Evolutionary conservation across 2,888 invertebrate genomes (phyloP).

Genomic region (Tineola bisselliella): DNA sequence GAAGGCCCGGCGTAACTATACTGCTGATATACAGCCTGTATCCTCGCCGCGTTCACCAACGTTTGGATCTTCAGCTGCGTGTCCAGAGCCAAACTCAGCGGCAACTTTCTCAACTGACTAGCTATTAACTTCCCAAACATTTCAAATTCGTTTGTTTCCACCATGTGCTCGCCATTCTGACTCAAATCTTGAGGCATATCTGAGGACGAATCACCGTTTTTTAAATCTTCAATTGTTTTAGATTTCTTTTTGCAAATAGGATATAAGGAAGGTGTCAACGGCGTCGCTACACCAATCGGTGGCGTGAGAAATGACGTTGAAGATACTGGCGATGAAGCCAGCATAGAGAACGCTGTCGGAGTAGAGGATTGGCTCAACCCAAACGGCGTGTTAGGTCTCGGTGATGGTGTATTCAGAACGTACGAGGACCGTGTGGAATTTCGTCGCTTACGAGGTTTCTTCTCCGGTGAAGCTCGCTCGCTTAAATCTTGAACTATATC

Average conservation of each 20-base stretch:
- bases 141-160: constrained; percentile 55
- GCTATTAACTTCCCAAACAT: constrained; percentile 62
- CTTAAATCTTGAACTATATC: constrained; percentile 58
- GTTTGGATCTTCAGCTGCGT: constrained; percentile 60
- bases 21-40: constrained; percentile 60
- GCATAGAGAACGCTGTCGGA: constrained; percentile 43
- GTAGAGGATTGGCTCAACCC: constrained; percentile 38
- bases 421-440: constrained; percentile 58
- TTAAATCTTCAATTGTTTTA: constrained; percentile 32
- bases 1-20: constrained; percentile 60
- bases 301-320: constrained; percentile 48
- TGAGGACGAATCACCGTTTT: constrained; percentile 29
- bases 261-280: constrained; percentile 50
- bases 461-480: constrained; percentile 58
- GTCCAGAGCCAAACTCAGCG: constrained; percentile 53
- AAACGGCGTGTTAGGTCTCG: constrained; percentile 57
- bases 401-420: constrained; percentile 58
- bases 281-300: constrained; percentile 59
- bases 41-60: constrained; percentile 53
- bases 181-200: constrained; percentile 57
- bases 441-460: constrained; percentile 57
- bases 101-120: constrained; percentile 55
- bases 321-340: constrained; percentile 40
- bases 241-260: constrained; percentile 54
- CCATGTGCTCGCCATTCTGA: constrained; percentile 54